Evolutionary conservation across 2,888 invertebrate genomes (phyloP).

Genomic region (Schrankia costaestrigalis): DNA sequence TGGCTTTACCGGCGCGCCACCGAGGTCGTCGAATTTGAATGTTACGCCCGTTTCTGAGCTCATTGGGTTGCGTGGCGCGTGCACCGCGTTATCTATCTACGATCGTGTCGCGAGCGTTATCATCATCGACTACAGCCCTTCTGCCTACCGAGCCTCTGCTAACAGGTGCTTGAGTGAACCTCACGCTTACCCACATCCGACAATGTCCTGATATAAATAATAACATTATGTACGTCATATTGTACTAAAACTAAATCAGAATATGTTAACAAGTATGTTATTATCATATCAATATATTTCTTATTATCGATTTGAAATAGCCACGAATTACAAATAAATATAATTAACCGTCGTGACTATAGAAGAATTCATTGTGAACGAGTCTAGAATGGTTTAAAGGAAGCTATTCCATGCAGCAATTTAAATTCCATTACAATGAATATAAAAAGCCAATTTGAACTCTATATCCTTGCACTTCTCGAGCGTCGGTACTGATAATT

Average conservation of each 20-base stretch:
- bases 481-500: constrained; percentile 40
- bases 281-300: constrained; percentile 13
- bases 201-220: too few species aligned
- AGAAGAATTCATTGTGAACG: constrained; percentile 56
- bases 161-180: constrained; percentile 8
- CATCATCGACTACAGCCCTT: constrained; percentile 9
- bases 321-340: constrained; percentile 46
- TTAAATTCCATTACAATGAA: constrained; percentile 68
- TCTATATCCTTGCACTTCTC: constrained; percentile 38
- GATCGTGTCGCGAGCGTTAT: constrained; percentile 26
- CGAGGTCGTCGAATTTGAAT: too few species aligned
- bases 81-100: constrained; percentile 55
- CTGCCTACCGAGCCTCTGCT: constrained; percentile 5
- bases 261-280: too few species aligned
- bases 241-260: too few species aligned
- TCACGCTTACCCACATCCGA: too few species aligned
- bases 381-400: constrained; percentile 60
- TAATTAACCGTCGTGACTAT: constrained; percentile 68
- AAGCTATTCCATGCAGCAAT: constrained; percentile 62
- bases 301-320: constrained; percentile 28
- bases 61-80: constrained; percentile 76
- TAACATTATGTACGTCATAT: too few species aligned
- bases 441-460: constrained; percentile 65
- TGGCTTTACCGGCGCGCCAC: too few species aligned
- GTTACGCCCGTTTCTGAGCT: constrained; percentile 69